Conservation (phyloP, 2,113 vertebrate species). For the Rhadina sibilatrix region DNA sequence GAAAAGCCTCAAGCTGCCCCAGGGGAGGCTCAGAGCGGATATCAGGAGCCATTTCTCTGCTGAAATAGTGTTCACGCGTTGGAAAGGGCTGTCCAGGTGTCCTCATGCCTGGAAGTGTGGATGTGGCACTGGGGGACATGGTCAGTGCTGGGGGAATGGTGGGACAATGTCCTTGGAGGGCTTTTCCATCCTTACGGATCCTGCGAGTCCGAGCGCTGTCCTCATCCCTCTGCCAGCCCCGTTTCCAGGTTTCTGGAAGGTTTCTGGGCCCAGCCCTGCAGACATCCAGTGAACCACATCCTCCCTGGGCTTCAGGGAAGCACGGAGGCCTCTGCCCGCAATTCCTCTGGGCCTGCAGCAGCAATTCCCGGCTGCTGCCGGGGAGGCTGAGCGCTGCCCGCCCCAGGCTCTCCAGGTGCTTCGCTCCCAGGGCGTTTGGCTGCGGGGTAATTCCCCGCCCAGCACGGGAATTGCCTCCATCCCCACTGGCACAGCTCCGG, state of each 20-base stretch:
- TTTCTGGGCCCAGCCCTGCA: no score
- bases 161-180: background rate
- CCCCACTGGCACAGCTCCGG: background rate
- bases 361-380: background rate
- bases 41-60: background rate
- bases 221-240: background rate
- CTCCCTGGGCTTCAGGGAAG: background rate
- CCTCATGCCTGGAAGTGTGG: background rate
- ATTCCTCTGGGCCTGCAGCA: background rate
- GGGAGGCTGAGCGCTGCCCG: background rate
- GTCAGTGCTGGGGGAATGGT: background rate
- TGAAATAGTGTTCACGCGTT: background rate
- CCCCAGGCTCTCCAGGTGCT: slow-evolving; percentile 18
- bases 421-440: background rate
- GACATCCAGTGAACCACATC: background rate
- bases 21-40: background rate
- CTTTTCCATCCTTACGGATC: background rate
- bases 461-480: background rate
- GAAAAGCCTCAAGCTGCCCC: background rate
- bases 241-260: background rate
- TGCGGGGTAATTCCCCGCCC: background rate
- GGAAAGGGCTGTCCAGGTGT: background rate
- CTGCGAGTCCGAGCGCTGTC: background rate
- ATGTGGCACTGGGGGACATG: background rate
- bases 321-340: background rate